A percentile compares a stretch with the other conserved stretches of the same genome.
Conservation (phyloP, 2,888 invertebrate species). For the Selenia dentaria region DNA sequence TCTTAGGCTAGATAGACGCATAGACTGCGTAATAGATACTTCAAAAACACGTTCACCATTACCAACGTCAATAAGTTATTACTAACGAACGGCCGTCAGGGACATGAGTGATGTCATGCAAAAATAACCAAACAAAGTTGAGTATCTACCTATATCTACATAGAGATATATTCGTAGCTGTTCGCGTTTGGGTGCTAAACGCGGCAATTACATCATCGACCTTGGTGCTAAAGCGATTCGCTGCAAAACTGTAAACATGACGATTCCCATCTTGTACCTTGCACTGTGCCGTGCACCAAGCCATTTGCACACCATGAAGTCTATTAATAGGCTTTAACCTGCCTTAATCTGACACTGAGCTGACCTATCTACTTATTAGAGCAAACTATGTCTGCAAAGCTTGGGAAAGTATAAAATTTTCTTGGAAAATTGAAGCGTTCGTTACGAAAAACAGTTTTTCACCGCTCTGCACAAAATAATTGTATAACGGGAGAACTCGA, state of each 20-base stretch:
- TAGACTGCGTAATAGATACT: too few relatives aligned
- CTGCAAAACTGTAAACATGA: conserved; percentile 58
- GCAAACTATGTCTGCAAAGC: too few relatives aligned
- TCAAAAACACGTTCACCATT: conserved; percentile 12
- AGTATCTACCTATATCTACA: conserved; percentile 22
- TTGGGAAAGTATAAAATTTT: too few relatives aligned
- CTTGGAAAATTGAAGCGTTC: too few relatives aligned
- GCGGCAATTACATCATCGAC: conserved; percentile 80
- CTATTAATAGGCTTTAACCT: background rate
- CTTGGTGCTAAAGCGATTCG: conserved; percentile 63
- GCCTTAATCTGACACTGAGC: conserved; percentile 6
- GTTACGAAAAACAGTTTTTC: too few relatives aligned
- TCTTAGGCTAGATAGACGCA: too few relatives aligned
- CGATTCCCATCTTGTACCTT: conserved; percentile 48
- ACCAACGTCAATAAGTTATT: conserved; percentile 28
- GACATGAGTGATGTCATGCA: conserved; percentile 66
- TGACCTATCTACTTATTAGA: conserved; percentile 1
- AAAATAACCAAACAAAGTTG: conserved; percentile 57
- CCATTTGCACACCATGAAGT: conserved; percentile 14
- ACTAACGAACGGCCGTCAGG: conserved; percentile 30
- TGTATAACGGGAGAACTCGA: too few relatives aligned
- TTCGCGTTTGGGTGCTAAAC: conserved; percentile 71
- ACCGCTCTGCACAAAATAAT: too few relatives aligned
- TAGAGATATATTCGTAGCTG: conserved; percentile 41
- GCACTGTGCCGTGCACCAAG: conserved; percentile 35